phyloP scores from a whole-genome alignment of 64 coral and sea anemone species.

The Trachythela sp. region DNA sequence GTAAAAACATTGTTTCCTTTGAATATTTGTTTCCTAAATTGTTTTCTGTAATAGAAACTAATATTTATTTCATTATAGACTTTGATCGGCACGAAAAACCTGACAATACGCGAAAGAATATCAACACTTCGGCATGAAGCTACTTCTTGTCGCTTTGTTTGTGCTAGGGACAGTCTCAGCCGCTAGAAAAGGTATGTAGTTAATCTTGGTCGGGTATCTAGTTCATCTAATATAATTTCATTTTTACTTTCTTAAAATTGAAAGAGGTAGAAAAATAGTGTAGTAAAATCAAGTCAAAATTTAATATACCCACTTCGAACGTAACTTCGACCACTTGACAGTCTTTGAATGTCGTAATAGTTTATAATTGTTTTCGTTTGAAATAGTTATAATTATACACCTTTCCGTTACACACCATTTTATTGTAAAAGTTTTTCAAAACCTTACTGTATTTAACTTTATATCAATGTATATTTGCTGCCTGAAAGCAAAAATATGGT shows the following conservation, averaged over 20 bases:
- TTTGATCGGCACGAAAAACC: not conserved
- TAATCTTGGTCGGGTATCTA: not conserved
- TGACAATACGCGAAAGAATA: not conserved
- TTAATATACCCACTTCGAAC: not conserved
- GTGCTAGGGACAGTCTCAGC: not conserved
- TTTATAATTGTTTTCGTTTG: not conserved
- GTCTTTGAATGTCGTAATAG: not conserved
- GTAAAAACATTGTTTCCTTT: not conserved
- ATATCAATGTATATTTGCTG: no score
- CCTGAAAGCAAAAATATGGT: not conserved
- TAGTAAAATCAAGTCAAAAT: not conserved
- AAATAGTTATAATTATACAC: not conserved
- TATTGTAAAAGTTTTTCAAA: no score
- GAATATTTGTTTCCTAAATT: not conserved
- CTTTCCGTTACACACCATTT: not conserved
- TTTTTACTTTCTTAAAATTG: not conserved
- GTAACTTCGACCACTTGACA: not conserved
- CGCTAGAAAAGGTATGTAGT: not conserved
- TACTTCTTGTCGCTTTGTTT: constrained; percentile 1
- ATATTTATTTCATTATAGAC: not conserved
- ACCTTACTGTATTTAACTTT: no score
- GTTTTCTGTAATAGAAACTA: not conserved
- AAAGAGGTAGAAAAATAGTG: not conserved
- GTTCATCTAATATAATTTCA: no score
- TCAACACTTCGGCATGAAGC: not conserved